Percentiles rank a stretch among this genome's conserved stretches.
These are phyloP conservation scores for Leptobrachium ailaonicum DNA, from an alignment of 2,113 vertebrate species.

Conservation along the genomic window DNA sequence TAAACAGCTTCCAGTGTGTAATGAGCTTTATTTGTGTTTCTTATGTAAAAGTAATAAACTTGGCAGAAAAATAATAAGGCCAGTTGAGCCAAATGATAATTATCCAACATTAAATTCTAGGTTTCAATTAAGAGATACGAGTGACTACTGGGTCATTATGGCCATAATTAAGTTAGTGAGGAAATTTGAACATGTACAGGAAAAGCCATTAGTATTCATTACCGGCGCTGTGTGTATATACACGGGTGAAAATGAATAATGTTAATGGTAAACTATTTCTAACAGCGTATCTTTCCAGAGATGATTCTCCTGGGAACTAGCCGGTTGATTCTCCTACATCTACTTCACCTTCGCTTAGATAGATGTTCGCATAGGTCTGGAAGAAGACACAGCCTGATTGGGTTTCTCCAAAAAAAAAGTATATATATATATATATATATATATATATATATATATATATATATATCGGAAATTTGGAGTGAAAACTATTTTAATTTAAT, in stretches of 20 bases:
- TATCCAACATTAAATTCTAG: background rate
- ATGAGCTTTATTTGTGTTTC: background rate
- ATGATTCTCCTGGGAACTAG: no score
- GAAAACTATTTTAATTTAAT: no score
- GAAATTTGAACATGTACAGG: background rate
- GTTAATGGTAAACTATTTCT: background rate
- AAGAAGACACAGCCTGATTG: no score
- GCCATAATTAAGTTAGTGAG: background rate
- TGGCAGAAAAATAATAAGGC: background rate
- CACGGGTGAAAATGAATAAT: background rate
- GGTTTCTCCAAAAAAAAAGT: no score
- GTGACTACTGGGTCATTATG: conserved; percentile 1
- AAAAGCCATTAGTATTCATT: background rate
- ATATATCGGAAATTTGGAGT: no score
- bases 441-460: no score
- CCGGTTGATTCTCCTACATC: no score
- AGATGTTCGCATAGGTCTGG: no score
- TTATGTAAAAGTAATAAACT: background rate
- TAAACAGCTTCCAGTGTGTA: background rate
- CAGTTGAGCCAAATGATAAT: background rate
- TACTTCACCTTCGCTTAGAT: no score
- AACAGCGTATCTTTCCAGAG: background rate
- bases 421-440: no score
- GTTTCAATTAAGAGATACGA: conserved; percentile 4
- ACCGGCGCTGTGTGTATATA: background rate